phyloP scores from a whole-genome alignment of 2,888 invertebrate species.

The Metacarcinus magister region DNA sequence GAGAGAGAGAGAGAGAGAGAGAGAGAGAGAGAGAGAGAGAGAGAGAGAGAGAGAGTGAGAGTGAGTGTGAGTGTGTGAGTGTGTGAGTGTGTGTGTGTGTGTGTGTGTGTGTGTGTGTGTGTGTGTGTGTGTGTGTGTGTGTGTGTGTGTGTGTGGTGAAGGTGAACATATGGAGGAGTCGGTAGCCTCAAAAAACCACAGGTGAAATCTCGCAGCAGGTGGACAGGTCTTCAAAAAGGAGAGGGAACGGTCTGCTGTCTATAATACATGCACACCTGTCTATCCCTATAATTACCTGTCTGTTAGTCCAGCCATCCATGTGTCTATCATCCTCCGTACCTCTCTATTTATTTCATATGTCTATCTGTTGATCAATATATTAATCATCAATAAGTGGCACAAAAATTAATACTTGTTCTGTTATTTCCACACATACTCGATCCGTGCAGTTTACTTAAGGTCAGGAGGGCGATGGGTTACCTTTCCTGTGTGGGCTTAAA shows the following conservation, averaged over 20 bases:
- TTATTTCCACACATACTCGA: background rate
- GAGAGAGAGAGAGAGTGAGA: constrained; percentile 1
- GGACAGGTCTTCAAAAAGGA: background rate
- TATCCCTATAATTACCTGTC: background rate
- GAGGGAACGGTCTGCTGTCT: background rate
- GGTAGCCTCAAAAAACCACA: background rate
- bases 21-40: constrained; percentile 16
- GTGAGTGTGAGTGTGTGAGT: background rate
- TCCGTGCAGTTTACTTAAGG: background rate
- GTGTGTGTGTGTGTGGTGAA: background rate
- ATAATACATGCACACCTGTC: background rate
- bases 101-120: background rate
- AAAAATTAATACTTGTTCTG: background rate
- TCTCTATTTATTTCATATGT: background rate
- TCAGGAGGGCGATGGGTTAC: background rate
- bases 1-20: constrained; percentile 11
- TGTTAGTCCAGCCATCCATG: background rate
- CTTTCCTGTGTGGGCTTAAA: background rate
- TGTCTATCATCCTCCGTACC: background rate
- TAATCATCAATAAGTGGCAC: background rate
- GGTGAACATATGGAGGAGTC: constrained; percentile 44
- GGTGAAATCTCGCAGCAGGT: background rate
- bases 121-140: constrained; percentile 48
- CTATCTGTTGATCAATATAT: background rate
- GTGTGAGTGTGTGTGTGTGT: background rate